Base-by-base conservation (phyloP, 2,113 vertebrate genomes). In the Coracopsis vasa region DNA sequence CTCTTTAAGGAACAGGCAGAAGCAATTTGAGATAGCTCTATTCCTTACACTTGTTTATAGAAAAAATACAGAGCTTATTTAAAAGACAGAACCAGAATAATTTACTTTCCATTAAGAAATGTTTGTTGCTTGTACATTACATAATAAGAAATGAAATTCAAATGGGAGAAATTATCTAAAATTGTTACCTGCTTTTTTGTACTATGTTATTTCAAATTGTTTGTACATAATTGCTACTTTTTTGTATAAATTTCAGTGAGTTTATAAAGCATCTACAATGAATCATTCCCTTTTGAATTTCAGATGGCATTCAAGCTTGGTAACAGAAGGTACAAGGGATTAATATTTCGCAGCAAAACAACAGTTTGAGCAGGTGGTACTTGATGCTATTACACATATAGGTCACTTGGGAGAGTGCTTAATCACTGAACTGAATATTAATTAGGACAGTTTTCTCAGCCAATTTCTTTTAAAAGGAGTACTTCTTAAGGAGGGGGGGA, bases 391-490 rank as follows among this genome's bases (percentile, higher is more conserved):
- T 97, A 93, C 86, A 94, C 87, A 93, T 90, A 95, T 48, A 96
- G 84, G 90, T 97, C 97, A 88, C 85, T 94, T 96, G 97, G 72
- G 92, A 97, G 64, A 93, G 53, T 94, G 48, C 62, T 94, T 90
- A 95, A 93, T 97, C 95, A 86, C 88, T 97, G 83, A 96, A 96
- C 48, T 93, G 94, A 92, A 93, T 97, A 93, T 96, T 97, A 97
- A 97, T 96, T 94, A 96, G 92, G 53, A 96, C 16, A 72, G 70
- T 60, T 94, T 93, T 93, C 91, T 77, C 60, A 91, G 78, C 27
- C 75, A 86, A 10, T 61, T 94, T 92, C 87, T 92, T 92, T 37
- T 3, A 3, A 42, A 83, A 74, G 1, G 35, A 93, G 28, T 80
- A 24, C 14, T 67, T 64, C n/a, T 50, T 25, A 9, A 17, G 5